A percentile compares a stretch with the other conserved stretches of the same genome.
phyloP scores from a whole-genome alignment of 1,140 invertebrate species.

The Lepidostoma basale region DNA sequence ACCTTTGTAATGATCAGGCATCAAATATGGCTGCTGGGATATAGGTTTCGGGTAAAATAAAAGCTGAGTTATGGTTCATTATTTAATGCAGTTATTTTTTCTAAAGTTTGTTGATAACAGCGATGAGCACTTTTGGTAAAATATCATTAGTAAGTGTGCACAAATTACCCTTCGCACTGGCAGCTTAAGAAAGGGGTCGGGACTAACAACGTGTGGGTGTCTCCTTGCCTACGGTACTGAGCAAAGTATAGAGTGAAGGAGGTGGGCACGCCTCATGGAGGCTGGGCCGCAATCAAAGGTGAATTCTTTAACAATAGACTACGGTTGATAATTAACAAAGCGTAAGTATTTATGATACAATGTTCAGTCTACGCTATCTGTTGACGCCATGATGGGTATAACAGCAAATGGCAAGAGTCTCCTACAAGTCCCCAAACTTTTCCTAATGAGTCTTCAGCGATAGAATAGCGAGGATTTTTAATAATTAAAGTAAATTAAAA shows the following conservation, averaged over 20 bases:
- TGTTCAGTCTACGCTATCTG: constrained; percentile 46
- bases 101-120: constrained; percentile 63
- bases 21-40: too few relatives aligned
- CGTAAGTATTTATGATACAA: constrained; percentile 47
- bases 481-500: constrained; percentile 30
- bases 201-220: too few relatives aligned
- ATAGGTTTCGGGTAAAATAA: too few relatives aligned
- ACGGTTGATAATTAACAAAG: constrained; percentile 47
- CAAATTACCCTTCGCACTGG: constrained; percentile 32
- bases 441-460: constrained; percentile 43
- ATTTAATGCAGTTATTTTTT: constrained; percentile 62
- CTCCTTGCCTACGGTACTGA: too few relatives aligned
- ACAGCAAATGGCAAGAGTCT: constrained; percentile 45
- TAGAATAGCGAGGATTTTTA: constrained; percentile 39
- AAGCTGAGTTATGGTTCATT: constrained; percentile 51
- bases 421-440: constrained; percentile 39
- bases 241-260: too few relatives aligned
- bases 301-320: constrained; percentile 45
- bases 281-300: constrained; percentile 24
- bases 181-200: too few relatives aligned
- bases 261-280: too few relatives aligned
- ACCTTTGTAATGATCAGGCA: too few relatives aligned
- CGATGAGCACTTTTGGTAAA: constrained; percentile 71
- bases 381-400: too few relatives aligned
- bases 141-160: constrained; percentile 48